Base-by-base conservation (phyloP, 2,797 vertebrate species). In the Heteromormyrus szaboi region DNA sequence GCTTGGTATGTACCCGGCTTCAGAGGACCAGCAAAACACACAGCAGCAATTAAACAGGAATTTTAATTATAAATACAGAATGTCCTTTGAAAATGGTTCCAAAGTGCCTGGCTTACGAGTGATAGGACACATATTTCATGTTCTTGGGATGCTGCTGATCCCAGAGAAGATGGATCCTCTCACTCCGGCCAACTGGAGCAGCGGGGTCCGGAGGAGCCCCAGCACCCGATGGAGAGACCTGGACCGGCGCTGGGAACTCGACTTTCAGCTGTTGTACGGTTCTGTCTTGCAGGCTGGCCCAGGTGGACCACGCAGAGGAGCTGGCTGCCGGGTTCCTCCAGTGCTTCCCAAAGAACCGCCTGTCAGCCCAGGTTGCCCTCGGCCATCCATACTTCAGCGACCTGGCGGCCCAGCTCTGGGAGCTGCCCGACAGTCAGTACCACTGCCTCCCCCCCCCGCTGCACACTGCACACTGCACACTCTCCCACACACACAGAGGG, bases 281-380 rank as follows among this genome's bases (percentile, higher is more conserved):
- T 41, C 29, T 59, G 25, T 56, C 85, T 81, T 94, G 90, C 93
- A 99, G 98, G 94, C 94, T 99, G 94, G 97, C 97, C 94, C 97
- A 96, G 29, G 96, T 98, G 94, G 97, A 97, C 93, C 97, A 98
- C 0, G 98, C 98, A 6, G 98, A 99, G 93, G 97, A 99, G 93
- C 95, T 99, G 93, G 98, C 98, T 89, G 98, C 97, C 93, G 97
- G 97, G 94, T 97, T 99, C 91, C 97, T 99, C 84, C 98, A 99
- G 92, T 99, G 98, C 96, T 99, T 97, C 94, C 98, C 98, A 96
- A 99, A 98, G 97, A 98, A 97, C 94, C 97, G 98, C 88, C 94
- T 99, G 92, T 98, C 98, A 8, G 98, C 98, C 84, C 97, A 96
- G 94, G 95, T 97, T 50, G 98, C 98, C 72, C 95, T 99, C 93